Percentiles rank a stretch among this genome's conserved stretches.
phyloP scores from a whole-genome alignment of 2,888 invertebrate species.

The Stenotaenia linearis region DNA sequence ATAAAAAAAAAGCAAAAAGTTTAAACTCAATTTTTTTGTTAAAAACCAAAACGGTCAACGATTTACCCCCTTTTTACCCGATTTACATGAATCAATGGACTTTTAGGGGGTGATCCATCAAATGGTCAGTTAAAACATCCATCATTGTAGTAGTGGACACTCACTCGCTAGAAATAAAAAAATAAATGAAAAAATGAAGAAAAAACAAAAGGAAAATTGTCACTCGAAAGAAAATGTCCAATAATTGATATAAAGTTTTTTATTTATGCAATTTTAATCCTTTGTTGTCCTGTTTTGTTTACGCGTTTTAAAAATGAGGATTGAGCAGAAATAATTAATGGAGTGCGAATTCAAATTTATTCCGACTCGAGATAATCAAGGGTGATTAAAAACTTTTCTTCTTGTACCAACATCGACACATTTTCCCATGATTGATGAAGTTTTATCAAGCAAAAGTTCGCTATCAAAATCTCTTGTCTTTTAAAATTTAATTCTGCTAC shows the following conservation, averaged over 20 bases:
- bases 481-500: constrained; percentile 1
- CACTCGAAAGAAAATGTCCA: background rate
- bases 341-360: constrained; percentile 18
- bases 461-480: background rate
- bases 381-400: constrained; percentile 4
- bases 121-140: constrained; percentile 15
- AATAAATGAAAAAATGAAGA: background rate
- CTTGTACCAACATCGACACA: background rate
- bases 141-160: background rate
- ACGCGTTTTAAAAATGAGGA: constrained; percentile 1
- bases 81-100: background rate
- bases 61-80: background rate
- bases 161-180: background rate
- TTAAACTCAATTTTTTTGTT: background rate
- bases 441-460: constrained; percentile 10
- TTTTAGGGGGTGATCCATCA: constrained; percentile 16
- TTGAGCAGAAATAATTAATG: constrained; percentile 21
- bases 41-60: background rate
- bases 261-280: background rate
- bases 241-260: background rate
- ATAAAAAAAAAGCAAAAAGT: background rate
- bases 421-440: constrained; percentile 6
- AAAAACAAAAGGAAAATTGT: background rate
- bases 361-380: background rate
- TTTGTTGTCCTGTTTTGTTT: constrained; percentile 7